Conservation (phyloP, 1,140 invertebrate species). For the Aphidius gifuensis region DNA sequence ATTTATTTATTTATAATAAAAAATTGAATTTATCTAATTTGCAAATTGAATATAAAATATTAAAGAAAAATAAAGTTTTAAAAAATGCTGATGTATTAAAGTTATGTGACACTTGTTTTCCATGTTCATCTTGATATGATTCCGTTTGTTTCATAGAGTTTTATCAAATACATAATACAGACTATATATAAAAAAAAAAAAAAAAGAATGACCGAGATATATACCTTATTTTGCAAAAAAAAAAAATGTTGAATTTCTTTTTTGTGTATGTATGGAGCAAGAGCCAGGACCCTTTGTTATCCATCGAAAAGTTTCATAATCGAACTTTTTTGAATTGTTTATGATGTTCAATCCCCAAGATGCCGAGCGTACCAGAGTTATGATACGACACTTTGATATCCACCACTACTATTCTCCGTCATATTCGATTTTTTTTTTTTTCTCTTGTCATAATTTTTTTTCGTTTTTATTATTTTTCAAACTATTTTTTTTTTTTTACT, state of each 20-base stretch:
- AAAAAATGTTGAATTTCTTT: no score
- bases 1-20: no score
- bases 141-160: not conserved
- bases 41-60: no score
- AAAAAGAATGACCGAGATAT: not conserved
- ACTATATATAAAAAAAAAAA: conserved; percentile 29
- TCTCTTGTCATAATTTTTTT: conserved; percentile 19
- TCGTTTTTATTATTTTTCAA: not conserved
- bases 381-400: conserved; percentile 23
- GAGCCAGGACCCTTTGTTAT: conserved; percentile 22
- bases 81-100: conserved; percentile 37
- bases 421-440: conserved; percentile 18
- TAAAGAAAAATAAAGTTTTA: no score
- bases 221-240: not conserved
- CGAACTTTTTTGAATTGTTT: conserved; percentile 53
- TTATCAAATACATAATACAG: conserved; percentile 13
- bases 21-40: no score
- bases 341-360: conserved; percentile 34
- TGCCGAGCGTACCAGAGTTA: conserved; percentile 15
- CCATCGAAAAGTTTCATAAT: conserved; percentile 50
- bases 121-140: conserved; percentile 3
- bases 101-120: conserved; percentile 37
- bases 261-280: no score
- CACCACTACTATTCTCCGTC: conserved; percentile 7
- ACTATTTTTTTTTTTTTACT: not conserved